phyloP scores from a whole-genome alignment of 2,888 invertebrate species.

The Microdon myrmicae region DNA sequence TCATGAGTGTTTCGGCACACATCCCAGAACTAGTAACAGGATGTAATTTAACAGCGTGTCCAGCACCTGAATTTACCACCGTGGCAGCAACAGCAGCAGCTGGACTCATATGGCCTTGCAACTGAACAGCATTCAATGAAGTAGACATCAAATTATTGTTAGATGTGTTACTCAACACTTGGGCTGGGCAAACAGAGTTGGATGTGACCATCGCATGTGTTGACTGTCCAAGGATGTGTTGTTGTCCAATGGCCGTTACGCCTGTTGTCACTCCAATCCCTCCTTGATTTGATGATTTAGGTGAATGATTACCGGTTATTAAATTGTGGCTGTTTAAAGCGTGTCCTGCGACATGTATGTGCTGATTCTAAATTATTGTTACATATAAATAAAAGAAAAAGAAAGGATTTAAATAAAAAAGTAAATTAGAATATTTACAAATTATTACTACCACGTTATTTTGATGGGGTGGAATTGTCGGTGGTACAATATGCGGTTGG shows the following conservation, averaged over 20 bases:
- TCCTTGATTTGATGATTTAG: constrained; percentile 66
- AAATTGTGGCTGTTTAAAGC: constrained; percentile 67
- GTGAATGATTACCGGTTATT: constrained; percentile 65
- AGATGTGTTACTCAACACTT: constrained; percentile 57
- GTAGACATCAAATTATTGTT: constrained; percentile 66
- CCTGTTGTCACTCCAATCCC: constrained; percentile 31
- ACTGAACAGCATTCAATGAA: constrained; percentile 62
- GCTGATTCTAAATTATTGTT: constrained; percentile 59
- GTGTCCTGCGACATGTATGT: constrained; percentile 66
- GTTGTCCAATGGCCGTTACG: constrained; percentile 56
- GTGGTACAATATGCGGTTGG: constrained; percentile 66
- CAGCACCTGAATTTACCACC: constrained; percentile 42
- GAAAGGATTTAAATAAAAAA: background rate
- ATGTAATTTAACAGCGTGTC: constrained; percentile 50
- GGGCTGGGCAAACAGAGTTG: constrained; percentile 54
- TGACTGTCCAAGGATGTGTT: constrained; percentile 59
- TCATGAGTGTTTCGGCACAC: constrained; percentile 43
- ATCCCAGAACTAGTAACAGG: constrained; percentile 22
- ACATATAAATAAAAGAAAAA: constrained; percentile 11
- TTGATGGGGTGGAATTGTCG: constrained; percentile 64
- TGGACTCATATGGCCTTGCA: constrained; percentile 56
- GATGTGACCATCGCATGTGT: constrained; percentile 49
- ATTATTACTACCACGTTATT: constrained; percentile 60
- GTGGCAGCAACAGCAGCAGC: constrained; percentile 50
- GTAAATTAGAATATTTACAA: constrained; percentile 2